phyloP scores from a whole-genome alignment of 2,113 vertebrate genomes.

The Grus americana region DNA sequence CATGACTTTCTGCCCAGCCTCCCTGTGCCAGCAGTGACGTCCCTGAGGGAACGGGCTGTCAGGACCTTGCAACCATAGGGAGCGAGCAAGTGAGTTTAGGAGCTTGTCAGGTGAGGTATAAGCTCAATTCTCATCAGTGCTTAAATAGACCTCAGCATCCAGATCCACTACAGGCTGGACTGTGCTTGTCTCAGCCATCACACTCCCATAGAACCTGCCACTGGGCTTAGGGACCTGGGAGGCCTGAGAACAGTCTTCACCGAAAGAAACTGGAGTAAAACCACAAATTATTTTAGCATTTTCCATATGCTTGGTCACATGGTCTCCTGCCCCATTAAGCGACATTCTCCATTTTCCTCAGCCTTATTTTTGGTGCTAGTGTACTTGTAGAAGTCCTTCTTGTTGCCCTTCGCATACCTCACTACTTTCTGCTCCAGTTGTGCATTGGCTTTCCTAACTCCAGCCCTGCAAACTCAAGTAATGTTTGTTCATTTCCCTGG shows the following conservation, averaged over 20 bases:
- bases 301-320: background rate
- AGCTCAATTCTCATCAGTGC: background rate
- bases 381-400: background rate
- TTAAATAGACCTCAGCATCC: background rate
- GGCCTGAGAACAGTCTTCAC: background rate
- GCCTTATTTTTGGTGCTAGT: background rate
- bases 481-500: background rate
- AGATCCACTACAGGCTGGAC: background rate
- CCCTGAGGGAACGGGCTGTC: fast-evolving
- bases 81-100: background rate
- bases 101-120: background rate
- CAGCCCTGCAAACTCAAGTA: background rate
- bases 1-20: background rate
- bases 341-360: background rate
- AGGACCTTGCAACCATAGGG: background rate
- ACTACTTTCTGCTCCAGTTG: background rate
- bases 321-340: background rate
- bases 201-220: background rate
- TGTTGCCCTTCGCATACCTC: background rate
- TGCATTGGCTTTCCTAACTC: background rate
- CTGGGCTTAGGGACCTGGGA: background rate
- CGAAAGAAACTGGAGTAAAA: background rate
- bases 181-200: background rate
- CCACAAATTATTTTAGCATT: background rate
- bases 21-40: background rate